Evolutionary conservation across 2,888 invertebrate genomes (phyloP).

Genomic region (Drosophila mercatorum): DNA sequence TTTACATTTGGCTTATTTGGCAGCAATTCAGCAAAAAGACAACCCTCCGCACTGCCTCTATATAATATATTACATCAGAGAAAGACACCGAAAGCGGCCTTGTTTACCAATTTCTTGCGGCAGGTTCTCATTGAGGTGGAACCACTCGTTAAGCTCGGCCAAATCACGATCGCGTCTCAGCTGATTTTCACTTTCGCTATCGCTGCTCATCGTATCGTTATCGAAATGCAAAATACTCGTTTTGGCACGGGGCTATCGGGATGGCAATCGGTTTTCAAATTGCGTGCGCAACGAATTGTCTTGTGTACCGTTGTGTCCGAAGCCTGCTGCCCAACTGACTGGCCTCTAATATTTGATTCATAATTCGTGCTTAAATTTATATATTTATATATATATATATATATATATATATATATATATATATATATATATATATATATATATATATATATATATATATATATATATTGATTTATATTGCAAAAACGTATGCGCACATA

Average conservation of each 20-base stretch:
- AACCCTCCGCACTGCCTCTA: neutral
- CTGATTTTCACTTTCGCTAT: constrained; percentile 53
- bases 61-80: neutral
- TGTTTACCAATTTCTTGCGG: constrained; percentile 78
- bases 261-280: constrained; percentile 29
- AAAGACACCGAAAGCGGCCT: neutral
- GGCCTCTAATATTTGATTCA: constrained; percentile 22
- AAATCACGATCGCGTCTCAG: constrained; percentile 69
- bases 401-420: constrained; percentile 5
- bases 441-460: constrained; percentile 1
- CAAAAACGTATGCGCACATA: constrained; percentile 20
- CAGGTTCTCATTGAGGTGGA: constrained; percentile 68
- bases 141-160: constrained; percentile 72
- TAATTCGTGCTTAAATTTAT: constrained; percentile 17
- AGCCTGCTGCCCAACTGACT: constrained; percentile 56
- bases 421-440: constrained; percentile 8
- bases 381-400: neutral
- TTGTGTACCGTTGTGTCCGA: constrained; percentile 54
- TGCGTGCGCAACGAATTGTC: constrained; percentile 24
- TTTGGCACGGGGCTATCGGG: constrained; percentile 1
- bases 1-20: constrained; percentile 22
- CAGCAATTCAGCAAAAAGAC: constrained; percentile 24
- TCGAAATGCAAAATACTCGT: constrained; percentile 12
- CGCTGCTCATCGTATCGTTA: constrained; percentile 49
- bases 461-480: constrained; percentile 45